A percentile compares a stretch with the other conserved stretches of the same genome.
Evolutionary conservation across 2,113 vertebrate species (phyloP).

Genomic region (Uria lomvia): DNA sequence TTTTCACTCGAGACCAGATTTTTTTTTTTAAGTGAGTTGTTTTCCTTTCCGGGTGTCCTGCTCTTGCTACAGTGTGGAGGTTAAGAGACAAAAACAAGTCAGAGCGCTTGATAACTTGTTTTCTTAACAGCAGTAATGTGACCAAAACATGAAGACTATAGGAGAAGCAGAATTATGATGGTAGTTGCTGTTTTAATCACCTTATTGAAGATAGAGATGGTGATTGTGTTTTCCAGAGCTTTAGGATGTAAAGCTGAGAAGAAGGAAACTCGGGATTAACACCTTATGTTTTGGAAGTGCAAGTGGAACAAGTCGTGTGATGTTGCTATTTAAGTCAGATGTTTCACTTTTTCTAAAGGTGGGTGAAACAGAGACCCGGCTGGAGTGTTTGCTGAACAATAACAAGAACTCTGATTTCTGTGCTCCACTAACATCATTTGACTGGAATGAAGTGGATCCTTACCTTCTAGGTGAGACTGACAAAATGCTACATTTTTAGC

Average conservation of each 20-base stretch:
- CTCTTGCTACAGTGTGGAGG: background rate
- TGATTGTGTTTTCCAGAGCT: background rate
- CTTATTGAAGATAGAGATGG: background rate
- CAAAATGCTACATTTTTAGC: background rate
- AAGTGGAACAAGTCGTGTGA: background rate
- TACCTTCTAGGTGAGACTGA: constrained; percentile 89
- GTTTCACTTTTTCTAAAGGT: constrained; percentile 75
- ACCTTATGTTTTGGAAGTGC: background rate
- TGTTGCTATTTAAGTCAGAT: background rate
- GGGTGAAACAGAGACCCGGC: constrained; percentile 95
- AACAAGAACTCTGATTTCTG: constrained; percentile 99
- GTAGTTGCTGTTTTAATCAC: background rate
- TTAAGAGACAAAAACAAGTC: background rate
- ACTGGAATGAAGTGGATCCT: constrained; percentile 99
- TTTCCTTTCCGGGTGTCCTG: background rate
- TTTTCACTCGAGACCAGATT: background rate
- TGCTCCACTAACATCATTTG: constrained; percentile 96
- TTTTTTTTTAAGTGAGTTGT: background rate
- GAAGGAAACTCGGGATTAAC: background rate
- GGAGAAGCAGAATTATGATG: background rate
- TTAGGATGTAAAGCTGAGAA: background rate
- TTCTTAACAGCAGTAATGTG: background rate
- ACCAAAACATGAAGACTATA: background rate
- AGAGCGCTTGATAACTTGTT: background rate
- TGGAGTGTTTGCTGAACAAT: constrained; percentile 98